Conservation (phyloP, 2,113 vertebrate species). For the Labrus mixtus region DNA sequence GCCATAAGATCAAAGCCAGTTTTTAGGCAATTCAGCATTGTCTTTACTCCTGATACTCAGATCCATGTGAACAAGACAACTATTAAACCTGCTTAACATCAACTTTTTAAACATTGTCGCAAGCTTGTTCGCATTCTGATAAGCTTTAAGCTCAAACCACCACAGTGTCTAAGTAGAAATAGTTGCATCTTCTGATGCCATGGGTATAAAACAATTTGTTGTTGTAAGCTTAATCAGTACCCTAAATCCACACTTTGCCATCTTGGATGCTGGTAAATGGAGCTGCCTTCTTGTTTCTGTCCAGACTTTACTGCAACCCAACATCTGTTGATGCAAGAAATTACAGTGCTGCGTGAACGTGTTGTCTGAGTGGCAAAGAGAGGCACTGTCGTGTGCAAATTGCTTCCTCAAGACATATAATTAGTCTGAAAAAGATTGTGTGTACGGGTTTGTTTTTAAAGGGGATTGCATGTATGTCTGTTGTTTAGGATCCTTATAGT, state of each 20-base stretch:
- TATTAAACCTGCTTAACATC: neutral
- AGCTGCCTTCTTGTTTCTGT: neutral
- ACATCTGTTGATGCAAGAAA: conserved; percentile 68
- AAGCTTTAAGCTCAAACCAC: too few relatives aligned
- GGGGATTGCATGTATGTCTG: conserved; percentile 32
- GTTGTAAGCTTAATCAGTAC: neutral
- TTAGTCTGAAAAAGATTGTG: conserved; percentile 57
- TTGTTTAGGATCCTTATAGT: conserved; percentile 51
- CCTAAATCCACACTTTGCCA: neutral
- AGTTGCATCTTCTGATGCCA: too few relatives aligned
- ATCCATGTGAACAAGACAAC: neutral
- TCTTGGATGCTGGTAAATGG: conserved; percentile 14
- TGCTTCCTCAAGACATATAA: conserved; percentile 54
- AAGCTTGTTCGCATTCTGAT: neutral
- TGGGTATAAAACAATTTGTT: too few relatives aligned
- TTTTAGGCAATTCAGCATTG: too few relatives aligned
- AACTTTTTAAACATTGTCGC: neutral
- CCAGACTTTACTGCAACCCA: conserved; percentile 49
- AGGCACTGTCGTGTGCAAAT: conserved; percentile 14
- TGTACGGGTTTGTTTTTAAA: conserved; percentile 10
- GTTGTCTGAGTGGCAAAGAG: conserved; percentile 42
- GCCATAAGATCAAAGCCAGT: too few relatives aligned
- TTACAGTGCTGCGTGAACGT: conserved; percentile 44
- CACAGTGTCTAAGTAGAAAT: neutral
- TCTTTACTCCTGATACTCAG: too few relatives aligned